Evolutionary conservation across 2,888 invertebrate species (phyloP), one percentile per base, ranked within the genome.

Genomic region (Panorpa germanica): DNA sequence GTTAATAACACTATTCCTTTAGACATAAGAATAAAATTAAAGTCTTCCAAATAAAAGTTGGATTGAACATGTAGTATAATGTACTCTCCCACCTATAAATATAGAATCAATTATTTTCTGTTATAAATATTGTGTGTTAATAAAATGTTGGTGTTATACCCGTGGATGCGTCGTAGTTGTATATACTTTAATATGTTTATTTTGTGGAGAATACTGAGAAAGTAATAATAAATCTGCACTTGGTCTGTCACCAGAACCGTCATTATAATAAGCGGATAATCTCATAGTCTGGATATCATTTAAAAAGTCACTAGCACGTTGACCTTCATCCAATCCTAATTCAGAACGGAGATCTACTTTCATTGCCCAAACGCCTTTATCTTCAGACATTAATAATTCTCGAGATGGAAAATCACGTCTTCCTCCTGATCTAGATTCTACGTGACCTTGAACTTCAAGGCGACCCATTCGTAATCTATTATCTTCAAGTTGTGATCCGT

Each of bases 11-110:
- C 78, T 24, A 81, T 82, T 4, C 93, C 93, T 50, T 90, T 91
- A 0, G 91, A 81, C 63, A 91, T 75, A 9, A 95, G 73, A 35
- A 93, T 59, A 45, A 91, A 95, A 48, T 81, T 82, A 55, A 93
- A 88, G 22, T 70, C 63, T 36, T 90, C 82, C 47, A 91, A 69
- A 57, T 70, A 83, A 52, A 80, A 86, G 52, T 91, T 93, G 34
- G 83, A 80, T 41, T 85, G 72, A 14, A 95, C 82, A 48, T 93
- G 93, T 49, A 95, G 81, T 33, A 95, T 75, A 44, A 93, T 78
- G 49, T 90, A 93, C 50, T 91, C 85, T 17, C 91, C 91, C 10
- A 93, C 88, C 65, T 81, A 54, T 2, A 38, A 45, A 7, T 36
- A 39, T 32, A n/a, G 6, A 16, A 31, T 31, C 16, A 31, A 9